Evolutionary conservation across 2,888 invertebrate species (phyloP).

Genomic region (Clostera curtula): DNA sequence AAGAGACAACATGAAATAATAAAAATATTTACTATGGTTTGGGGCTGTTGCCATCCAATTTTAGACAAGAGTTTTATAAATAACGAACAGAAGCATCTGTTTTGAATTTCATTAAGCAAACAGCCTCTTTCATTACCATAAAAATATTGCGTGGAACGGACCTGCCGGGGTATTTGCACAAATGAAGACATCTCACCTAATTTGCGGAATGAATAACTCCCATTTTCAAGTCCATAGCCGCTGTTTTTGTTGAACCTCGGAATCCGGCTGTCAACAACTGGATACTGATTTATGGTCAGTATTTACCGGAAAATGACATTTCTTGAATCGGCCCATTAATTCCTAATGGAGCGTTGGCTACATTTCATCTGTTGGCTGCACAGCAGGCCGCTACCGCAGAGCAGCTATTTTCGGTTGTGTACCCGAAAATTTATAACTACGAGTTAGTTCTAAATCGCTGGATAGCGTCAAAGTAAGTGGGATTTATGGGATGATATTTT

Average conservation of each 20-base stretch:
- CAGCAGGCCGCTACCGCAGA: constrained; percentile 57
- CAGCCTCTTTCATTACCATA: constrained; percentile 23
- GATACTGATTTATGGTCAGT: constrained; percentile 55
- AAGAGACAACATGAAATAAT: too few species aligned
- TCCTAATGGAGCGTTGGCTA: constrained; percentile 67
- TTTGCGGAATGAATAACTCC: constrained; percentile 52
- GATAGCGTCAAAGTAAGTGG: constrained; percentile 59
- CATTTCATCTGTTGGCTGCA: constrained; percentile 71
- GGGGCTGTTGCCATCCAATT: background rate
- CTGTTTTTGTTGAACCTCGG: constrained; percentile 33
- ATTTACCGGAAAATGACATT: constrained; percentile 71
- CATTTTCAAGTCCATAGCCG: constrained; percentile 37
- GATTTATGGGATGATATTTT: constrained; percentile 55
- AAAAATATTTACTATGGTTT: too few species aligned
- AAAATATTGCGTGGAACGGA: constrained; percentile 17
- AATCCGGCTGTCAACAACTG: constrained; percentile 28
- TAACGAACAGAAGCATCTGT: constrained; percentile 4
- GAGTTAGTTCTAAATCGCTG: constrained; percentile 69
- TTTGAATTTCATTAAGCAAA: constrained; percentile 26
- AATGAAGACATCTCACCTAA: constrained; percentile 45
- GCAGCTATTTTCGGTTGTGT: constrained; percentile 66
- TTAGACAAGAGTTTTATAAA: background rate
- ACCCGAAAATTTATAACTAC: constrained; percentile 66
- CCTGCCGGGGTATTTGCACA: constrained; percentile 14
- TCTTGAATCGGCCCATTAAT: constrained; percentile 70